These are phyloP conservation scores for Ophion slaviceki DNA, from an alignment of 2,888 invertebrate species.

Conservation along the genomic window DNA sequence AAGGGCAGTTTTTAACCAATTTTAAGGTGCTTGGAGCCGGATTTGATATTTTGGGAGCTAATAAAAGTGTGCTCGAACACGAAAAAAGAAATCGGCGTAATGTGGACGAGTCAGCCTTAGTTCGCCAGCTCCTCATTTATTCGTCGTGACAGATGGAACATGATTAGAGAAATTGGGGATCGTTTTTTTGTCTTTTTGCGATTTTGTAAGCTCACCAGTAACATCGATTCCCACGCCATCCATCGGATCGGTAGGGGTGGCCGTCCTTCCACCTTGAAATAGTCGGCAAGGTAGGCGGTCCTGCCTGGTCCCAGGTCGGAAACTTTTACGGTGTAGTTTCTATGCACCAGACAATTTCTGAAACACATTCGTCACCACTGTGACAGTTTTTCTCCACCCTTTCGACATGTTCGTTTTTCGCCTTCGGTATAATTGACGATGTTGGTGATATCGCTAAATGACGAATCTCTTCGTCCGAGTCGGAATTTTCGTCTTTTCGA, in stretches of 20 bases:
- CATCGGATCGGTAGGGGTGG: conserved; percentile 91
- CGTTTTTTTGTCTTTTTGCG: neutral
- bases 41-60: too few species aligned
- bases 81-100: too few species aligned
- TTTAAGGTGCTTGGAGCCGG: too few species aligned
- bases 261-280: conserved; percentile 90
- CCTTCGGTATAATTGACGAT: neutral
- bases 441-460: too few species aligned
- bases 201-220: conserved; percentile 86
- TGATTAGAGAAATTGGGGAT: neutral
- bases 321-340: conserved; percentile 89
- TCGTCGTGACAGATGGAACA: conserved; percentile 11
- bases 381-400: neutral
- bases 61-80: too few species aligned
- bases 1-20: too few species aligned
- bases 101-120: too few species aligned
- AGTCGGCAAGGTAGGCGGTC: conserved; percentile 90
- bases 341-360: conserved; percentile 93
- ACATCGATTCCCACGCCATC: conserved; percentile 95
- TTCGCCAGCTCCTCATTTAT: neutral
- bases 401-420: conserved; percentile 1
- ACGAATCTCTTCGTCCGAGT: too few species aligned
- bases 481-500: too few species aligned
- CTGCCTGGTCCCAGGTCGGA: conserved; percentile 91
- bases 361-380: conserved; percentile 64